Evolutionary conservation across 2,888 invertebrate species (phyloP), one percentile per base, ranked within the genome.

Genomic region (Leptinotarsa haldemani): DNA sequence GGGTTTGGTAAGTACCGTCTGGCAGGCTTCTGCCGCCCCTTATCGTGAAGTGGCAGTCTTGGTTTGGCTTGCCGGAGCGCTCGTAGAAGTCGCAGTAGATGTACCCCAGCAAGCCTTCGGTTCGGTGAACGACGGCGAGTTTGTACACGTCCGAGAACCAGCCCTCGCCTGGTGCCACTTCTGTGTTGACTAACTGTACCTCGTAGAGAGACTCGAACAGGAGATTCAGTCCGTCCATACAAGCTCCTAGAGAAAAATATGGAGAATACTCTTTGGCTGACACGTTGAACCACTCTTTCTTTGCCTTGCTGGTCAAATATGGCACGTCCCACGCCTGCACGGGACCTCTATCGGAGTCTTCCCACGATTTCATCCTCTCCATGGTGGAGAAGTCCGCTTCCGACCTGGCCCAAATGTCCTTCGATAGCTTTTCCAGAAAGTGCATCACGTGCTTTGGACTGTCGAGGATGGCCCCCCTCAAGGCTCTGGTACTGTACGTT

Each of bases 31-130:
- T 94, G 7, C 99, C 98, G 13, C 99, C 99, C 84, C 95, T 94
- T 80, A 99, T 98, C 0, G 99, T 99, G 88, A 98, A 99, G 88
- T 99, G 99, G 84, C 99, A 99, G 87, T 99, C 99, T 89, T 98
- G 98, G 87, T 95, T 94, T 5, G 96, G 95, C 88, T 99, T 99
- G n/a, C 94, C 94, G 30, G 90, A 88, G 69, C 98, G 89, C 87
- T 96, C 96, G 85, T 95, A 99, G 84, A 99, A 94, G 89, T 99
- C 99, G 87, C 99, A 98, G 56, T 78, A 78, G 50, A 78, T 78
- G 58, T 77, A 76, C 0, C 99, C 99, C 48, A 99, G 88, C 15
- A 94, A 86, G 0, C 95, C 95, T 84, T 96, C 94, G 0, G 87
- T 89, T 82, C 94, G 93, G 83, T 97, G 95, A 1, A 93, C 91